Evolutionary conservation across 2,113 vertebrate species (phyloP), one percentile per base, ranked within the genome.

Genomic region (Rafetus swinhoei): DNA sequence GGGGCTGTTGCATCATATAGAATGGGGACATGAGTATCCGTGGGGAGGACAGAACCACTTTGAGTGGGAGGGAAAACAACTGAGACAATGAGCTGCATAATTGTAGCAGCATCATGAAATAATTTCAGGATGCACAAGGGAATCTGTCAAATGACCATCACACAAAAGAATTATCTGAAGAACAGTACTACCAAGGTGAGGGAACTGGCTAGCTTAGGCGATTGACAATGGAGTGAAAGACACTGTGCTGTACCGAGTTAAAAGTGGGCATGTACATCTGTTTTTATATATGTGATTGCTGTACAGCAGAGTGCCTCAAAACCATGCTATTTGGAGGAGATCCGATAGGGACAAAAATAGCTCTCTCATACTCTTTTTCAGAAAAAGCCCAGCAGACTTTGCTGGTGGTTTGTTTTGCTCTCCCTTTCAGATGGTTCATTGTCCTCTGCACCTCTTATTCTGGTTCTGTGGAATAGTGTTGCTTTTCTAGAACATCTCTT

Each of bases 91-190:
- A 62, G 22, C n/a, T 83, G 54, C 24, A 60, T 91, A 95, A 93
- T 96, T 96, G 90, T 91, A 95, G 83, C 39, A 86, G n/a, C 25
- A 12, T 85, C 77, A 89, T 82, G 84, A 95, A 69, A 93, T 92
- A 93, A 91, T 85, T 16, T 85, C 88, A 95, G 94, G 88, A 94
- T 96, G 88, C 39, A 87, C 24, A 53, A 65, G 65, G 50, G 85
- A 85, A 35, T 91, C 88, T 96, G 90, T 96, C 84, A 83, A 82
- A 82, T 94, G 60, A 93, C 85, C 80, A 90, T 57, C 52, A 84
- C 91, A 81, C 86, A 72, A 93, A 93, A 89, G 77, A 94, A 88
- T 82, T 55, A 96, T 93, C 91, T 94, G 15, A 94, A 90, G 91
- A 96, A 79, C 80, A 92, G 32, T 77, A 19, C 88, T 88, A 93